Evolutionary conservation across 2,797 vertebrate genomes (phyloP), one percentile per base, ranked within the genome.

Genomic region (Benthosema pterotum): DNA sequence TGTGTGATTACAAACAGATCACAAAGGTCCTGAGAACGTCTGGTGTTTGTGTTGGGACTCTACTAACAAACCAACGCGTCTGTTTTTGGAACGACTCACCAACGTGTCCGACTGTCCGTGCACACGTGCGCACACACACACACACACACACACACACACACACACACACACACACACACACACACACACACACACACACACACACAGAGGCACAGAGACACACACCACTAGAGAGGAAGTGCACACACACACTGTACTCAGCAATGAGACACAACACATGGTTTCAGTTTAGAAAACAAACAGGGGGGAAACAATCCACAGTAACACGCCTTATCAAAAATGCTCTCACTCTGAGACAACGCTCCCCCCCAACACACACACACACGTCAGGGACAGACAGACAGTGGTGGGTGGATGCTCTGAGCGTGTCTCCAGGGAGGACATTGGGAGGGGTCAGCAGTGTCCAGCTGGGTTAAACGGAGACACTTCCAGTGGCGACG

Each of bases 21-120:
- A 78, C 47, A 49, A 11, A 83, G 85, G 77, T 79, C 81, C 75
- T 85, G 84, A 77, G 84, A 87, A 86, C 74, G 53, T 59, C 0
- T 45, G 60, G 65, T 74, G 69, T 64, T 82, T 78, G 32, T 38
- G 32, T 38, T 38, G 28, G 28, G 28, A 32, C 28, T 32, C 28
- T 7, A 32, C 32, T 32, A 38, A 38, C 32, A 38, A 38, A 38
- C 32, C 32, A 4, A 32, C 28, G 4, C 28, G 32, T 38, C 32
- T 38, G 32, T 38, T 38, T 38, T 8, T 38, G 32, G 32, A 38
- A 38, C 32, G 8, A 13, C 45, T n/a, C 45, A 46, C 45, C 14
- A 13, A 46, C 45, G n/a, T 15, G n/a, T 46, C 12, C 45, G 5
- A 25, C 22, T 25, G 22, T 25, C 22, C 22, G 22, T 2, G 2